Base-by-base conservation (phyloP, 2,113 vertebrate species). In the Gavialis gangeticus region DNA sequence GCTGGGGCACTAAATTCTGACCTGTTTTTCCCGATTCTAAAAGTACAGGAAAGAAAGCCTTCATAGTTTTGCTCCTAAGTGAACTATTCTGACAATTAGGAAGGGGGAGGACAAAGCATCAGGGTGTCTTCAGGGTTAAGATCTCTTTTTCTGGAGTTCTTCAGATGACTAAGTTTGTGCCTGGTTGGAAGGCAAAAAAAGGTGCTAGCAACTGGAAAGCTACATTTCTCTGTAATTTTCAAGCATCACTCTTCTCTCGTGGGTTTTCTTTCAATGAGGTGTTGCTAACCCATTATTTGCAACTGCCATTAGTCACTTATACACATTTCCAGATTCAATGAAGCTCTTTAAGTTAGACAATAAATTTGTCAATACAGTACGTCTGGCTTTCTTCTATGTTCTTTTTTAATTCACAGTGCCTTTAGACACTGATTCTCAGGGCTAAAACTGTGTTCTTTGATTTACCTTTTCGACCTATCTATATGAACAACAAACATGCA, bases 291-390 rank as follows among this genome's bases (percentile, higher is more conserved):
- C 34, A 5, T 16, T 46, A 12, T 85, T 79, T 95, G 64, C 69
- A 78, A 92, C 91, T 12, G 4, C 62, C 84, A 88, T 58, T 57
- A 21, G 62, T 69, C 57, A 64, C 54, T 59, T 64, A 2, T 4
- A 79, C 64, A 57, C 28, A 21, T 14, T 76, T 83, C 22, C 0
- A 73, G 11, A 55, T 73, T 46, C 7, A 15, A 73, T 2, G 0
- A 78, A 90, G 80, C 59, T 80, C 62, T 84, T 2, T 22, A 92
- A 46, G 67, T 91, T 92, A 76, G 63, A 77, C 27, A 71, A 59
- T 15, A 89, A 28, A 8, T 67, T 37, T 62, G 57, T 91, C 90
- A 83, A 54, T 75, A 87, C 12, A 14, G 4, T 37, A 86, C 16
- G 87, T 80, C 16, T 75, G 79, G 11, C 34, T 79, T 91, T 2